Evolutionary conservation across 2,888 invertebrate genomes (phyloP).

Genomic region (Diarsia mendica): DNA sequence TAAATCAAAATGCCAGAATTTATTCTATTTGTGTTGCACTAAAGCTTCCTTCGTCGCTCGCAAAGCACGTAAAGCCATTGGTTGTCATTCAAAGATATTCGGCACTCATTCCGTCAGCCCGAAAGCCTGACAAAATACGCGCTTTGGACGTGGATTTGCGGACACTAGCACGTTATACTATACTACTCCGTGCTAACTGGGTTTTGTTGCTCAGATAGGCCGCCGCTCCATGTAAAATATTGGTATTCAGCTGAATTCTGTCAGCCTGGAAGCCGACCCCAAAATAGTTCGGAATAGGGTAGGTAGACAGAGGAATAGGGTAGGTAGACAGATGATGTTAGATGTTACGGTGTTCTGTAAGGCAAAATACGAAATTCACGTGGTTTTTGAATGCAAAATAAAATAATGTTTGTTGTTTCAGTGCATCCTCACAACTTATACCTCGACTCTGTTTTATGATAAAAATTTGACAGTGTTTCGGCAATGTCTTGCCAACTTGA

Average conservation of each 20-base stretch:
- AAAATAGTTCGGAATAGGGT: neutral
- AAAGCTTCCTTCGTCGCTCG: no score
- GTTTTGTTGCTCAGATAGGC: no score
- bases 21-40: no score
- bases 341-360: neutral
- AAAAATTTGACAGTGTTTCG: conserved; percentile 82
- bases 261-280: neutral
- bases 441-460: conserved; percentile 86
- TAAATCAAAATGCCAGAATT: neutral
- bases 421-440: conserved; percentile 87
- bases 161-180: no score
- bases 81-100: no score
- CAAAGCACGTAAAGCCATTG: no score
- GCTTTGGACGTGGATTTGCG: no score
- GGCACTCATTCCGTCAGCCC: no score
- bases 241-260: neutral
- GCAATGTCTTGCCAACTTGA: conserved; percentile 86
- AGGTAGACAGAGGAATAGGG: neutral
- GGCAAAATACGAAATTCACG: neutral
- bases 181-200: no score
- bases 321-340: neutral
- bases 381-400: neutral
- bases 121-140: no score
- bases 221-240: no score
- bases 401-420: conserved; percentile 72